Evolutionary conservation across 2,113 vertebrate species (phyloP), one percentile per base, ranked within the genome.

Genomic region (Hepsetus odoe): DNA sequence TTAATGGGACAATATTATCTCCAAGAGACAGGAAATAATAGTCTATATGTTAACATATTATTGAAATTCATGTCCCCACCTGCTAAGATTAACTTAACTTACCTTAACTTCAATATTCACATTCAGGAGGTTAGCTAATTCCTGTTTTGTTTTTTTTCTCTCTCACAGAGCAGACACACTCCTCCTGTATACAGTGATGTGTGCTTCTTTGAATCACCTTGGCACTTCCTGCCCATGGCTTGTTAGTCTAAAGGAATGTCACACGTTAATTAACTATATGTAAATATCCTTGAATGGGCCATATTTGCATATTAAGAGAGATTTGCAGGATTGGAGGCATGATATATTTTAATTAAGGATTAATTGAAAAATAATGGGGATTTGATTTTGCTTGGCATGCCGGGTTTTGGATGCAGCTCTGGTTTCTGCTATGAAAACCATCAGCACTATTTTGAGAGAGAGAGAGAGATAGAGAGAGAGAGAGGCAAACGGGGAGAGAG

Each of bases 301-400:
- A 26, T 94, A 95, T 96, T 96, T 95, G 92, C 95, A 94, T 97
- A 96, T 98, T 96, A 96, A 94, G 94, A 95, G 94, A 95, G 95
- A 96, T 97, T 95, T 96, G 95, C 92, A 78, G 95, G 95, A 96
- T 98, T 93, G 91, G 93, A 85, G 91, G 94, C 93, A 94, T 95
- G 94, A 98, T 97, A 96, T 95, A 97, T 98, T 98, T 97, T 97
- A 98, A 98, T 98, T 96, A 98, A 95, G 94, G 94, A 97, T 97
- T 97, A 97, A 97, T 98, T 96, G 95, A 89, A 96, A 97, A 96
- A 96, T 97, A 95, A 97, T 96, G 94, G 94, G 94, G 94, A 92
- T 96, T 96, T 96, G 96, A 96, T 96, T 97, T 96, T 89, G 94
- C 95, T 94, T 95, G 95, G 95, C 95, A 96, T 95, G 94, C 94